A percentile compares a stretch with the other conserved stretches of the same genome.
phyloP scores from a whole-genome alignment of 2,113 vertebrate genomes.

The Stigmatopora nigra region DNA sequence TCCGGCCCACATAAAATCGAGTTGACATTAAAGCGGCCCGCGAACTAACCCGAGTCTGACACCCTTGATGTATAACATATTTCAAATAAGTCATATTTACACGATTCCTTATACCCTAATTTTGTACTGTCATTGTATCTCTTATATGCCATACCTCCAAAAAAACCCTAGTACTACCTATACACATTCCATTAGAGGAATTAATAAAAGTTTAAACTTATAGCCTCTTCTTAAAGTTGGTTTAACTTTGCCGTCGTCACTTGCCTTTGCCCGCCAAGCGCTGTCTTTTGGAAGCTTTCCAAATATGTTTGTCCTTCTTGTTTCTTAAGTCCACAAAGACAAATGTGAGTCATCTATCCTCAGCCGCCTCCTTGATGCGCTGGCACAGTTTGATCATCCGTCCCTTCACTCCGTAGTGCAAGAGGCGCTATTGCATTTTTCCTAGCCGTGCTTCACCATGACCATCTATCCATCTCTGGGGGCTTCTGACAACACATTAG shows the following conservation, averaged over 20 bases:
- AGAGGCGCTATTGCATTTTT: conserved; percentile 35
- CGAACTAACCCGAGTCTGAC: too few species aligned
- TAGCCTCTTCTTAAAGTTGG: not conserved
- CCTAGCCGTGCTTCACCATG: conserved; percentile 18
- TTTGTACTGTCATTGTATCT: not conserved
- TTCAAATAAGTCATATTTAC: too few species aligned
- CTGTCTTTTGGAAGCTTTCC: conserved; percentile 20
- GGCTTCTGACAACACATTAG: conserved; percentile 21
- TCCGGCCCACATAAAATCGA: too few species aligned
- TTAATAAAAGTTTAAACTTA: not conserved
- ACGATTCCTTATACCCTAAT: too few species aligned
- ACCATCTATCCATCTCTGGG: conserved; percentile 34
- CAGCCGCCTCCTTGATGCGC: conserved; percentile 23
- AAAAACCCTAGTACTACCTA: not conserved
- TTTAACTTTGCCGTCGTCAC: conserved; percentile 8
- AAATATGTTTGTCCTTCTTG: conserved; percentile 22
- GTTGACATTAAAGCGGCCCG: too few species aligned
- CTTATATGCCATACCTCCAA: not conserved
- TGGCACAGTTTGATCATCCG: conserved; percentile 20
- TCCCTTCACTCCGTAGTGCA: conserved; percentile 14
- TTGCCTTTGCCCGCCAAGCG: conserved; percentile 1
- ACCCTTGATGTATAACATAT: too few species aligned
- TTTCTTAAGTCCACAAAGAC: conserved; percentile 30
- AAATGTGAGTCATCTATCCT: conserved; percentile 40
- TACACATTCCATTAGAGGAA: not conserved